phyloP scores from a whole-genome alignment of 2,797 vertebrate genomes.

The Percopsis omiscomaycus region DNA sequence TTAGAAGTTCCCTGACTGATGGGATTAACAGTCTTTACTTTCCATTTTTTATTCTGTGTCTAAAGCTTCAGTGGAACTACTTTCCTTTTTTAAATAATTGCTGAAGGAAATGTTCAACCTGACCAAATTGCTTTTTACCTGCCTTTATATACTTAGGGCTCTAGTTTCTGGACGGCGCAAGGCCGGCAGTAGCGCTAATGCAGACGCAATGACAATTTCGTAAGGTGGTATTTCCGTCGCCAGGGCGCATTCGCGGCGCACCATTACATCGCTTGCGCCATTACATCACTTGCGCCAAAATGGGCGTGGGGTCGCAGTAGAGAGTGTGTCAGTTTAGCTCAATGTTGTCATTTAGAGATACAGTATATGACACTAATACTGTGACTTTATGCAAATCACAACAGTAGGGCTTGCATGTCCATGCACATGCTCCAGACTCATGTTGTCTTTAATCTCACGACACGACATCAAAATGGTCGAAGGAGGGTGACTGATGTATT shows the following conservation, averaged over 20 bases:
- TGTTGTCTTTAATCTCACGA: constrained; percentile 14
- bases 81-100: background rate
- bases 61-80: background rate
- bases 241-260: no score
- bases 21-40: constrained; percentile 26
- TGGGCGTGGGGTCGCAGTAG: no score
- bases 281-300: no score
- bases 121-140: background rate
- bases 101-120: no score
- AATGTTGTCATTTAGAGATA: no score
- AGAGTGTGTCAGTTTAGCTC: no score
- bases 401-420: background rate
- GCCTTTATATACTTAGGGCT: background rate
- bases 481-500: constrained; percentile 50
- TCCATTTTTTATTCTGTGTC: constrained; percentile 16
- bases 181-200: no score
- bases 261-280: no score
- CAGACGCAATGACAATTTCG: no score
- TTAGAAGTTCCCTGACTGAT: constrained; percentile 37
- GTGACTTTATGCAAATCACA: background rate
- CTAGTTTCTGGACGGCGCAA: no score
- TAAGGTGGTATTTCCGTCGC: no score
- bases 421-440: constrained; percentile 12
- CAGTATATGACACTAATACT: background rate
- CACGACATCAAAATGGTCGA: constrained; percentile 38